Percentiles rank a stretch among this genome's conserved stretches.
Evolutionary conservation across 2,888 invertebrate genomes (phyloP).

Genomic region (Melanotus villosus): DNA sequence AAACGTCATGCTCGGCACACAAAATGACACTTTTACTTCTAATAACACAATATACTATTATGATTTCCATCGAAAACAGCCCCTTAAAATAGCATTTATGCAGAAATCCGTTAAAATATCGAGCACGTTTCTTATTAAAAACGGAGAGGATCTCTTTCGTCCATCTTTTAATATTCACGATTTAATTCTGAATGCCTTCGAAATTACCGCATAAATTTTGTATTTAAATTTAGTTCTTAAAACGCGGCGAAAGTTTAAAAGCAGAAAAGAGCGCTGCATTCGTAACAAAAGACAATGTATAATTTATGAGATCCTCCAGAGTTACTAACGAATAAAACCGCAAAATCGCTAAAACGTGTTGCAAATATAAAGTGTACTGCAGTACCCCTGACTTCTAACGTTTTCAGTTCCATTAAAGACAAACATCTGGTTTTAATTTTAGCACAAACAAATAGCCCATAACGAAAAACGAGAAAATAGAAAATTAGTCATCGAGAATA

Average conservation of each 20-base stretch:
- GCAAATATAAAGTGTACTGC: conserved; percentile 7
- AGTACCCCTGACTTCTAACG: neutral
- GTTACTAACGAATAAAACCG: conserved; percentile 19
- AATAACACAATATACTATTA: too few species aligned
- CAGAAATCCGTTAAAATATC: neutral
- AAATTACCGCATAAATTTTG: conserved; percentile 34
- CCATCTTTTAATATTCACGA: conserved; percentile 34
- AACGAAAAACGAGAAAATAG: conserved; percentile 1
- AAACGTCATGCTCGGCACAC: too few species aligned
- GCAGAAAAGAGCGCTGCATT: conserved; percentile 24
- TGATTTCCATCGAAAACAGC: neutral
- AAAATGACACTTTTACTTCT: too few species aligned
- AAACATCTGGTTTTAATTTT: neutral
- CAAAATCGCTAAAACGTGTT: conserved; percentile 26
- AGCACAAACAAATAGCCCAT: neutral
- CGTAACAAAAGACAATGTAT: conserved; percentile 29
- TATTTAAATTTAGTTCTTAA: conserved; percentile 28
- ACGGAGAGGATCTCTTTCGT: neutral
- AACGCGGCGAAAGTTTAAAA: conserved; percentile 17
- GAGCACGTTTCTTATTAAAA: neutral
- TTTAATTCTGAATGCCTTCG: conserved; percentile 26
- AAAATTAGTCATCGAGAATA: conserved; percentile 10
- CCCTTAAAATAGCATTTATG: neutral
- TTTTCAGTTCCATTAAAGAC: neutral
- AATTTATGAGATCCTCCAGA: conserved; percentile 30